Evolutionary conservation across 2,797 vertebrate genomes (phyloP).

Genomic region (Rhadinocentrus ornatus): DNA sequence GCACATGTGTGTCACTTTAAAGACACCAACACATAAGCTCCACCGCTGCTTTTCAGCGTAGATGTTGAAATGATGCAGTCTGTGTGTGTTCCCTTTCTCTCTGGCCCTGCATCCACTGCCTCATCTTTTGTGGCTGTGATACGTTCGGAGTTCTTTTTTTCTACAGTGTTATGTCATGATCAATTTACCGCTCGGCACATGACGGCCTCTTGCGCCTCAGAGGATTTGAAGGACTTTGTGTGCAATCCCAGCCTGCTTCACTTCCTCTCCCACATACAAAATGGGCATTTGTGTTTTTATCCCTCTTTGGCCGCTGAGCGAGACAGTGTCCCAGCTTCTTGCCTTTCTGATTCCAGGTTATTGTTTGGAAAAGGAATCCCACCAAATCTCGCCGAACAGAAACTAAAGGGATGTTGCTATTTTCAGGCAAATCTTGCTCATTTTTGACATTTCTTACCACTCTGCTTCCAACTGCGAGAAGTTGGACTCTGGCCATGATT

Average conservation of each 20-base stretch:
- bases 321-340: constrained; percentile 63
- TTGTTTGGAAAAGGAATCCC: constrained; percentile 55
- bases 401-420: constrained; percentile 38
- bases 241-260: constrained; percentile 70
- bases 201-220: constrained; percentile 76
- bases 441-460: constrained; percentile 10
- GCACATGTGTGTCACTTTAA: constrained; percentile 26
- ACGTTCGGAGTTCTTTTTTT: constrained; percentile 69
- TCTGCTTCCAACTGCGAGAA: constrained; percentile 24
- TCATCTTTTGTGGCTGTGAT: constrained; percentile 76
- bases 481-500: background rate
- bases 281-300: constrained; percentile 74
- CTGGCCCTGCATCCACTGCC: constrained; percentile 60
- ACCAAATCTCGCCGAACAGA: constrained; percentile 41
- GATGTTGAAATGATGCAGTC: constrained; percentile 56
- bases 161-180: constrained; percentile 76
- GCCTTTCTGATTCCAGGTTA: constrained; percentile 64
- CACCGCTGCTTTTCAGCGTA: constrained; percentile 44
- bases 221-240: constrained; percentile 79
- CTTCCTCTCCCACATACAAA: constrained; percentile 74
- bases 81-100: constrained; percentile 73
- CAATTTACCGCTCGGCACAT: constrained; percentile 83
- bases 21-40: constrained; percentile 49
- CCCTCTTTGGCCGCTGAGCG: constrained; percentile 56
- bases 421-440: constrained; percentile 29